Percentiles rank a stretch among this genome's conserved stretches.
These are phyloP conservation scores for Chloroclysta siterata DNA, from an alignment of 2,888 invertebrate species.

Conservation along the genomic window DNA sequence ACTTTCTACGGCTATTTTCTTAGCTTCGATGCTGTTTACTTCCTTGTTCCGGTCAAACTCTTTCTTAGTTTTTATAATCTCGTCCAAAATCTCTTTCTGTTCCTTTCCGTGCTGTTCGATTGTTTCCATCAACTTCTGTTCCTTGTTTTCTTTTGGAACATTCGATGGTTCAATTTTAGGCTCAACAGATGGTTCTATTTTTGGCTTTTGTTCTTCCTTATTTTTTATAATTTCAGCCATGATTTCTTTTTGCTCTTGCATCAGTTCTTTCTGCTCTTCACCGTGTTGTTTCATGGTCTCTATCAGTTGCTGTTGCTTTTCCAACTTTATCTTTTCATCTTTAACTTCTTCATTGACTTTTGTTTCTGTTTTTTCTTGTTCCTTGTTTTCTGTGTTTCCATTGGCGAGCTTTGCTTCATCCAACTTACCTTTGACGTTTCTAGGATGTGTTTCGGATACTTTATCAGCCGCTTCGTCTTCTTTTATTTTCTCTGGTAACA, in stretches of 20 bases:
- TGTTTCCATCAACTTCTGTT: constrained; percentile 82
- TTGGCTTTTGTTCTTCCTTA: constrained; percentile 79
- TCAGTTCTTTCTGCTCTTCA: constrained; percentile 87
- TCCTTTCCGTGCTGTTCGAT: constrained; percentile 89
- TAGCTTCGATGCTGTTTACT: constrained; percentile 72
- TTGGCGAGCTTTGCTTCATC: constrained; percentile 52
- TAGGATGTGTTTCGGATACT: constrained; percentile 66
- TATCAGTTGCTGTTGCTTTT: constrained; percentile 81
- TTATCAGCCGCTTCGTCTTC: constrained; percentile 54
- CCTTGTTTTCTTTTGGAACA: constrained; percentile 30
- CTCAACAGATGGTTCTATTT: constrained; percentile 46
- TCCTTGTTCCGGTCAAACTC: constrained; percentile 79
- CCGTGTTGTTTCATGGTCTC: constrained; percentile 88
- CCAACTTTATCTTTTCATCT: constrained; percentile 50
- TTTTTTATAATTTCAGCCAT: constrained; percentile 86
- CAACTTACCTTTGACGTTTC: constrained; percentile 62
- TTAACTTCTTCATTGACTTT: constrained; percentile 51
- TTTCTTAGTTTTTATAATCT: constrained; percentile 84
- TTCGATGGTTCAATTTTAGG: constrained; percentile 50
- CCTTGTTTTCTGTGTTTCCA: constrained; percentile 49
- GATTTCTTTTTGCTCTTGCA: constrained; percentile 88
- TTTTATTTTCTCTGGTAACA: constrained; percentile 40
- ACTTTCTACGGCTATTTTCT: constrained; percentile 80
- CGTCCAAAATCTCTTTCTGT: constrained; percentile 86
- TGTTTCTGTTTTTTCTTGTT: constrained; percentile 48